Conservation (phyloP, 2,113 vertebrate species). For the Zapus hudsonius region DNA sequence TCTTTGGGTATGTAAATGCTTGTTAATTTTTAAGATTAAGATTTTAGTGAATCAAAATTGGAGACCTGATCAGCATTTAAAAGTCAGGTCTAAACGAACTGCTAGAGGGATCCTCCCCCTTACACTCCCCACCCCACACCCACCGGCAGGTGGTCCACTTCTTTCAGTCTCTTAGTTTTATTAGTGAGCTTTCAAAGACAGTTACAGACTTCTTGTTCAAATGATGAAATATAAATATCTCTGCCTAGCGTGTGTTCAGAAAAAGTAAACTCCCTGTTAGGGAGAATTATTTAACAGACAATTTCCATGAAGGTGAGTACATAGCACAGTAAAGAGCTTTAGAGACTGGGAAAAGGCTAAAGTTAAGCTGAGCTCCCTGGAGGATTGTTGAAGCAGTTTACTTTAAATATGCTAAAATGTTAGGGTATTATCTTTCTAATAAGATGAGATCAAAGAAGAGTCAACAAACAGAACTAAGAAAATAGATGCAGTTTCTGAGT, state of each 20-base stretch:
- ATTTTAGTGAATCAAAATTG: not conserved
- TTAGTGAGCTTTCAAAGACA: not conserved
- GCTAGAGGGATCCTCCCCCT: too few relatives aligned
- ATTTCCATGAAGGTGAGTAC: conserved; percentile 67
- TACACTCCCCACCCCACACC: too few relatives aligned
- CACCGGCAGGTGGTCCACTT: not conserved
- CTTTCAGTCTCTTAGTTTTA: not conserved
- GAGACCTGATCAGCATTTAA: not conserved
- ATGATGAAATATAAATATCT: conserved; percentile 53
- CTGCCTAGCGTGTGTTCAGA: conserved; percentile 5
- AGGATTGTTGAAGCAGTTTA: conserved; percentile 67
- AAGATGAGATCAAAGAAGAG: conserved; percentile 75
- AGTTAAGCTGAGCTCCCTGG: conserved; percentile 67
- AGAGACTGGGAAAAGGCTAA: conserved; percentile 67
- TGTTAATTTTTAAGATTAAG: not conserved
- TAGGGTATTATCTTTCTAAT: conserved; percentile 76
- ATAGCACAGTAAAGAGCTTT: conserved; percentile 56
- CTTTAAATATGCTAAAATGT: conserved; percentile 79
- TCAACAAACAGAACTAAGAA: conserved; percentile 75
- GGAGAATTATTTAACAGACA: conserved; percentile 69
- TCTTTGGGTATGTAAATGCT: not conserved
- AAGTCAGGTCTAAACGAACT: not conserved
- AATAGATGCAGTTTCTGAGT: conserved; percentile 64
- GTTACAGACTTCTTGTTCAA: not conserved
- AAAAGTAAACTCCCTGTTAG: conserved; percentile 67